phyloP scores from a whole-genome alignment of 2,113 vertebrate genomes.

The Sturnira hondurensis region DNA sequence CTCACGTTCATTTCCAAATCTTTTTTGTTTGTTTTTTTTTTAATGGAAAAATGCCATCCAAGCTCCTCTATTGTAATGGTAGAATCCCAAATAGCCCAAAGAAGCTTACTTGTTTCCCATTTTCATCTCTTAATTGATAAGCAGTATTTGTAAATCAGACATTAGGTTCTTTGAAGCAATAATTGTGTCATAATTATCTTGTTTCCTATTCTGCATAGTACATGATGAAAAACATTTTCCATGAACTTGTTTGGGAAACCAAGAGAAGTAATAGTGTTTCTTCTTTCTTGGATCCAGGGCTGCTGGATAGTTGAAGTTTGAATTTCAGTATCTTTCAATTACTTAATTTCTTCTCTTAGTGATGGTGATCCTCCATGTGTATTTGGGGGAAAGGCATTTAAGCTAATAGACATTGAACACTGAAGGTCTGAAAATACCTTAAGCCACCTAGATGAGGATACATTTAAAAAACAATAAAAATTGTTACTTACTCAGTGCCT shows the following conservation, averaged over 20 bases:
- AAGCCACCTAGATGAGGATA: not conserved
- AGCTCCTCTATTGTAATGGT: not conserved
- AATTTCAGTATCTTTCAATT: slow-evolving; percentile 5
- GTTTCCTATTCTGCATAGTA: not conserved
- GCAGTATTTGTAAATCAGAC: slow-evolving; percentile 26
- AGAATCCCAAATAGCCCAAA: not conserved
- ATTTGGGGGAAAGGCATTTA: not conserved
- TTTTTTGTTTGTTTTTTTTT: not conserved
- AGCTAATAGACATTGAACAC: not conserved
- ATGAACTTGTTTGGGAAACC: slow-evolving; percentile 16
- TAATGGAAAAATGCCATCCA: not conserved
- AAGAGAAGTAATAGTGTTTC: not conserved
- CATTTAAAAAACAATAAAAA: not conserved
- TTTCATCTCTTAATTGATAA: slow-evolving; percentile 6
- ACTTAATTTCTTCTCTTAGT: not conserved
- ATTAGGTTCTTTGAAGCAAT: not conserved
- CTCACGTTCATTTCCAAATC: not conserved
- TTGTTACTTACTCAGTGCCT: not conserved
- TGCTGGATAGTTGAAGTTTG: not conserved
- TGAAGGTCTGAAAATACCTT: not conserved
- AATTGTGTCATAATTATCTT: slow-evolving; percentile 36
- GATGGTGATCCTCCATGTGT: not conserved
- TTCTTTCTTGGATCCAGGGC: not conserved
- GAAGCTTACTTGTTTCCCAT: not conserved
- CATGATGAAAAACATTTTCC: not conserved